Percentiles rank a stretch among this genome's conserved stretches.
phyloP scores from a whole-genome alignment of 2,888 invertebrate genomes.

The Azorinus chamasolen region DNA sequence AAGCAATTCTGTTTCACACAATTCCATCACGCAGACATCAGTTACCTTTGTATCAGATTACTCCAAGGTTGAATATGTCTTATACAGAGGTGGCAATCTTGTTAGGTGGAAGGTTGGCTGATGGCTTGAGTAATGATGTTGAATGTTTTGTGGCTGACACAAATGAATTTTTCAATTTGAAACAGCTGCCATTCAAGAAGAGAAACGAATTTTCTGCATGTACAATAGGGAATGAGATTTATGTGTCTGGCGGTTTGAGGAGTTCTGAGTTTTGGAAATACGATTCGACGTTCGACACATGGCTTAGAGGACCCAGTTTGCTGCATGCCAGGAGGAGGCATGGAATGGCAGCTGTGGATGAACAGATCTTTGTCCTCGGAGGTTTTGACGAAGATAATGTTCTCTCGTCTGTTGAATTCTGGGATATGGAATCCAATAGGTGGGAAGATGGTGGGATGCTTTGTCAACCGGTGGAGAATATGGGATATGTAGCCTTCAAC shows the following conservation, averaged over 20 bases:
- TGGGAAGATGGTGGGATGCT: slow-evolving; percentile 78
- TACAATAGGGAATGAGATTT: slow-evolving; percentile 80
- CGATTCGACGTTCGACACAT: slow-evolving; percentile 79
- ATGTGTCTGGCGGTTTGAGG: slow-evolving; percentile 80
- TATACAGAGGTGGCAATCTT: slow-evolving; percentile 78
- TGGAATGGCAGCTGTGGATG: slow-evolving; percentile 82
- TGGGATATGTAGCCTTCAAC: slow-evolving; percentile 80
- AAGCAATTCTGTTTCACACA: slow-evolving; percentile 78
- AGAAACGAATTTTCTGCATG: slow-evolving; percentile 82
- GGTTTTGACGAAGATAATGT: slow-evolving; percentile 83
- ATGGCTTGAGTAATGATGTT: slow-evolving; percentile 82
- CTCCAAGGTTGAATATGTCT: slow-evolving; percentile 75
- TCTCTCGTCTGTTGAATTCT: slow-evolving; percentile 78
- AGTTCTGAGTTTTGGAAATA: slow-evolving; percentile 84
- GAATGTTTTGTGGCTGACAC: slow-evolving; percentile 78
- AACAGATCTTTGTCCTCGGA: slow-evolving; percentile 79
- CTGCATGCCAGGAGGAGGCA: slow-evolving; percentile 79
- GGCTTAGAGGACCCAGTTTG: slow-evolving; percentile 79
- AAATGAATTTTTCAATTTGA: slow-evolving; percentile 75
- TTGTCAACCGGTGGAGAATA: slow-evolving; percentile 81
- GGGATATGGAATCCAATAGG: slow-evolving; percentile 75
- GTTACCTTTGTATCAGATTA: slow-evolving; percentile 80
- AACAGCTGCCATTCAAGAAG: slow-evolving; percentile 81
- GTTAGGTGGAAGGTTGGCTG: slow-evolving; percentile 78
- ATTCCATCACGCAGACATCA: slow-evolving; percentile 78